Base-by-base conservation (phyloP, 2,113 vertebrate species). In the Eulemur rufifrons region DNA sequence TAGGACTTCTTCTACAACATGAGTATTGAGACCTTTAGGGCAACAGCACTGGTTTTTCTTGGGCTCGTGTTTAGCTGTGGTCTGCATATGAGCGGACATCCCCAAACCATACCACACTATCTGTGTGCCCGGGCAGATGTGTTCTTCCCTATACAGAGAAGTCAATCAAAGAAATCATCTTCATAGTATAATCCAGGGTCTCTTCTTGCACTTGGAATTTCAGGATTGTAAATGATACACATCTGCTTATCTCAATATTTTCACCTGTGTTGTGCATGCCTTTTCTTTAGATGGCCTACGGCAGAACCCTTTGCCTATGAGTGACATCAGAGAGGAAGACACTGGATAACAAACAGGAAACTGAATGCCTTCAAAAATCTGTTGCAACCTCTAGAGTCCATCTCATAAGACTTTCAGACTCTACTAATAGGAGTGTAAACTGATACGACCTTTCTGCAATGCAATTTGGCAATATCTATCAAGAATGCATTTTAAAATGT, bases 201-300 rank as follows among this genome's bases (percentile, higher is more conserved):
- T 95, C 76, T 82, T 95, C 85, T 56, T 77, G 52, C 10, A 6
- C 37, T 81, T 34, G 76, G 23, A 88, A 94, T 71, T 89, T 96
- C 50, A 69, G 47, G 29, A 86, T 89, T 95, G 47, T 32, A 89
- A 78, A 92, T 94, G 66, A 92, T 37, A 85, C 29, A 61, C 32
- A 42, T 74, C 15, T 69, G 47, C 59, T 91, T 84, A 71, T 50
- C 14, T 32, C 34, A 94, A 17, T 77, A 85, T 68, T 94, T 88
- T 69, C 32, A 59, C 32, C 59, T 90, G 45, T 80, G n/a, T 45
- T 0, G 2, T 34, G 2, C 8, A 34, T 74, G 32, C 27, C 39
- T 95, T 85, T 97, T 91, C 54, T 78, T 93, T 92, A 64, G 45
- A 34, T 85, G n/a, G 18, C 9, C 69, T 92, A 6, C 18, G 42